Percentiles rank a stretch among this genome's conserved stretches.
Evolutionary conservation across 1,140 invertebrate genomes (phyloP).

Genomic region (Atopsyche davidsoni): DNA sequence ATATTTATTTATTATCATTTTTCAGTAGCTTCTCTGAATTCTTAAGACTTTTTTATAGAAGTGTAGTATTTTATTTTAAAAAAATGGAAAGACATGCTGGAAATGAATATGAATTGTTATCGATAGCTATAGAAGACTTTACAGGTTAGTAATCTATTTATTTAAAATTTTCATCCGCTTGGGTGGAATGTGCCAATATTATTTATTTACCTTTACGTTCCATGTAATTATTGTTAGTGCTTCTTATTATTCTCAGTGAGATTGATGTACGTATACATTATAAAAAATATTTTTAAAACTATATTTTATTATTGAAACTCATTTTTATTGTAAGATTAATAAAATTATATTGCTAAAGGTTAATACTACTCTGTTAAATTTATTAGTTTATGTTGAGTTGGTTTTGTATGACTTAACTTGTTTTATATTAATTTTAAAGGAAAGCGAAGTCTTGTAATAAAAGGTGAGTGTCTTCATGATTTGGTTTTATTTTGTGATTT

Average conservation of each 20-base stretch:
- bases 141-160: too few relatives aligned
- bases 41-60: too few relatives aligned
- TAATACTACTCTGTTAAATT: neutral
- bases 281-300: slow-evolving; percentile 14
- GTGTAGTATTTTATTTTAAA: too few relatives aligned
- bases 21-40: too few relatives aligned
- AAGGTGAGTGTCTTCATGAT: too few relatives aligned
- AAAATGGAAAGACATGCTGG: too few relatives aligned
- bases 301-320: slow-evolving; percentile 10
- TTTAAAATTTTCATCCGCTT: slow-evolving; percentile 7
- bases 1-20: too few relatives aligned
- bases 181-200: slow-evolving; percentile 16
- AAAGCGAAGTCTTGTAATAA: too few relatives aligned
- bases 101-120: too few relatives aligned
- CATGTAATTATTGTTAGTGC: neutral
- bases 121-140: too few relatives aligned
- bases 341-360: neutral
- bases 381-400: neutral
- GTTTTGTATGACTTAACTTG: neutral
- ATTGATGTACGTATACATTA: slow-evolving; percentile 14
- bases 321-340: neutral
- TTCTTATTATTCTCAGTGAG: slow-evolving; percentile 7
- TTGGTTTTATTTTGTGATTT: neutral
- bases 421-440: slow-evolving; percentile 1
- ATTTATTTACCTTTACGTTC: slow-evolving; percentile 4